phyloP scores from a whole-genome alignment of 2,888 invertebrate genomes.

The Brachylomia viminalis region DNA sequence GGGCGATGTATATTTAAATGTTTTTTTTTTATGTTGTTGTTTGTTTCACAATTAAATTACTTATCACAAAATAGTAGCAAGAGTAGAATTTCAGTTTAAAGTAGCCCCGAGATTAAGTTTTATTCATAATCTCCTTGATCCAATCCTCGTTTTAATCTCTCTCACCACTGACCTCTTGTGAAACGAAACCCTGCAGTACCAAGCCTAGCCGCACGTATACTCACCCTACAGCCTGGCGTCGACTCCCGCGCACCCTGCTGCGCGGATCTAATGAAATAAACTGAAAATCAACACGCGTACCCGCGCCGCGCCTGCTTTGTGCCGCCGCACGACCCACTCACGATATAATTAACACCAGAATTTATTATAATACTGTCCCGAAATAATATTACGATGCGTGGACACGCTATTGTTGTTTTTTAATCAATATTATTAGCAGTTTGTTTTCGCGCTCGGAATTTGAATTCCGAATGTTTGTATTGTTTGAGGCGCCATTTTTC shows the following conservation, averaged over 20 bases:
- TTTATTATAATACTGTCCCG: slow-evolving; percentile 82
- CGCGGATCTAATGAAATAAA: slow-evolving; percentile 90
- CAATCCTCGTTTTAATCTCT: neutral
- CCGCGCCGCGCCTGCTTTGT: slow-evolving; percentile 74
- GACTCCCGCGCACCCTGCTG: slow-evolving; percentile 85
- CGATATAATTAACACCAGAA: slow-evolving; percentile 88
- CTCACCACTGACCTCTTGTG: neutral
- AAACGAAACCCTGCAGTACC: neutral
- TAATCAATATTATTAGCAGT: slow-evolving; percentile 66
- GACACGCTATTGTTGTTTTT: slow-evolving; percentile 81
- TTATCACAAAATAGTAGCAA: neutral
- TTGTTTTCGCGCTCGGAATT: slow-evolving; percentile 64
- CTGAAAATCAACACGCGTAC: slow-evolving; percentile 90
- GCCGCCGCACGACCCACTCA: slow-evolving; percentile 75
- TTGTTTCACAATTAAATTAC: neutral
- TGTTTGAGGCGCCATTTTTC: slow-evolving; percentile 43
- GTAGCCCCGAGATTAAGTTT: neutral
- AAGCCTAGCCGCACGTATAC: slow-evolving; percentile 51
- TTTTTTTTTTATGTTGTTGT: neutral
- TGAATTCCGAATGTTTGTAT: slow-evolving; percentile 55
- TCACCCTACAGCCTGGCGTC: slow-evolving; percentile 75
- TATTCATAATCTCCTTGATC: neutral
- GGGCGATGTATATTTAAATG: neutral
- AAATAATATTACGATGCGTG: slow-evolving; percentile 76
- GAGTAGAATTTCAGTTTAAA: neutral